Evolutionary conservation across 92 coral and sea anemone genomes (phyloP).

Genomic region (Porites cylindrica): DNA sequence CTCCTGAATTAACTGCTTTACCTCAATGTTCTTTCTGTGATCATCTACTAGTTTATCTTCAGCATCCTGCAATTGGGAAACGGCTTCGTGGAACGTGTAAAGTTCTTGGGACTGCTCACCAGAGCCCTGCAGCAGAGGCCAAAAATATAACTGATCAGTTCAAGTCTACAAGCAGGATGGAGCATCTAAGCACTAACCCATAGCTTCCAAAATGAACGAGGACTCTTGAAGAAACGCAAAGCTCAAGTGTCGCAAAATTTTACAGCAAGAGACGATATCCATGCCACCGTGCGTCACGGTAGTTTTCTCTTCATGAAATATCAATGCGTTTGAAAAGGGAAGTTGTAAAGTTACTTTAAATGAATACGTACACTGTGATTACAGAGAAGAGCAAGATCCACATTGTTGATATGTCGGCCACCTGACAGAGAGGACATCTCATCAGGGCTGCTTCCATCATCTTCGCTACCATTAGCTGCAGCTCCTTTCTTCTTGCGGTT

Average conservation of each 20-base stretch:
- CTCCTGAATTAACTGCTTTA: not conserved
- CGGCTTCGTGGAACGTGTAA: constrained; percentile 98
- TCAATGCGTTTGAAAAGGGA: no score
- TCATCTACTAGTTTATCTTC: constrained; percentile 95
- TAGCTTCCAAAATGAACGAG: not conserved
- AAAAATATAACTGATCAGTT: not conserved
- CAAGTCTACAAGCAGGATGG: no score
- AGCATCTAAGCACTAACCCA: no score
- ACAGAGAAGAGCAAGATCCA: constrained; percentile 95
- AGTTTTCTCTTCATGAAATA: no score
- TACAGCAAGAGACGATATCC: no score
- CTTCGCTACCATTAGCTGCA: constrained; percentile 69
- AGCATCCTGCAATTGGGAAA: constrained; percentile 94
- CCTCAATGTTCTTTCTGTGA: constrained; percentile 95
- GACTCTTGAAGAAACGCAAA: no score
- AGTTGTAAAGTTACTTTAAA: not conserved
- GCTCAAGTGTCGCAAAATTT: no score
- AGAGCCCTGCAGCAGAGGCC: constrained; percentile 72
- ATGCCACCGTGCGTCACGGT: no score
- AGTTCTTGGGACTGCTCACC: constrained; percentile 97
- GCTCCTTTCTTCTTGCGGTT: constrained; percentile 80
- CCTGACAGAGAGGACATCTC: constrained; percentile 76
- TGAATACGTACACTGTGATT: constrained; percentile 88
- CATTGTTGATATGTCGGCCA: constrained; percentile 80
- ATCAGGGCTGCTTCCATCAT: constrained; percentile 65